phyloP scores from a whole-genome alignment of 37 sponge, comb jelly and placozoan genomes.

The Crambe crambe region DNA sequence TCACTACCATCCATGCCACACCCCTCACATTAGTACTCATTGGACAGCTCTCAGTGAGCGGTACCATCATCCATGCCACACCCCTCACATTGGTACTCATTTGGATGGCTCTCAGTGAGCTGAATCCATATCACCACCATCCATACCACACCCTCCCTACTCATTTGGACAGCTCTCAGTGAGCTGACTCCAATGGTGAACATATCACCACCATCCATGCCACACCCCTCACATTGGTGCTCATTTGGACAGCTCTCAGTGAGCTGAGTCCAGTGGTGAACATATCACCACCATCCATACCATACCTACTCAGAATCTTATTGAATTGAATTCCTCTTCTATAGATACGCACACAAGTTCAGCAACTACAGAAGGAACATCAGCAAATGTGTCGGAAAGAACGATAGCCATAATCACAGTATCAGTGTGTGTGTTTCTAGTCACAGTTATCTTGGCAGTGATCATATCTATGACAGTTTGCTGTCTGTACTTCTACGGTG shows the following conservation, averaged over 20 bases:
- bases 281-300: background rate
- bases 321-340: background rate
- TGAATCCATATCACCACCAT: background rate
- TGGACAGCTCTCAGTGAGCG: background rate
- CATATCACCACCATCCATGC: background rate
- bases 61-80: too few species aligned
- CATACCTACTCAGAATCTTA: background rate
- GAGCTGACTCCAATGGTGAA: background rate
- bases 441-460: slow-evolving; percentile 10
- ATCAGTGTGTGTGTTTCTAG: slow-evolving; percentile 3
- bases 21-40: background rate
- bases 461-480: background rate
- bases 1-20: background rate
- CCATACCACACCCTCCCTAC: background rate
- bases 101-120: too few species aligned
- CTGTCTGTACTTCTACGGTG: background rate
- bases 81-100: too few species aligned
- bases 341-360: background rate
- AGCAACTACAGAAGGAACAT: background rate
- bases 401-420: slow-evolving; percentile 12
- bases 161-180: background rate
- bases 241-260: background rate
- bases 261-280: background rate
- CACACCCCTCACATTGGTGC: background rate
- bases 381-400: background rate